Base-by-base conservation (phyloP, 92 coral and sea anemone species). In the Ricordea florida region DNA sequence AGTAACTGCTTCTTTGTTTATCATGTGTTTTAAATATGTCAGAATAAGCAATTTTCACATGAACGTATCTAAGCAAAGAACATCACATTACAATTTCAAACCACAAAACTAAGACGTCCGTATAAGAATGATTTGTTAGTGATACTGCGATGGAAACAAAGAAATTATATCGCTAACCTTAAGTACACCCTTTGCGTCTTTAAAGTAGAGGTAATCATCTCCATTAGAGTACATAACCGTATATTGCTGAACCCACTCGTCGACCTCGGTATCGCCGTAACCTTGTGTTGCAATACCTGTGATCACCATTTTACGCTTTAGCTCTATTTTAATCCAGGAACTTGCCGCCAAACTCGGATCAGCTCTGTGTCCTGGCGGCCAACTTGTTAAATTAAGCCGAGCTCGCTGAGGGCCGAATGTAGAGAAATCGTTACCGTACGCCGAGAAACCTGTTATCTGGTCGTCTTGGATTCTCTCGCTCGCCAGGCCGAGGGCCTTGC, bases 231-330 rank as follows among this genome's bases (percentile, higher is more conserved):
- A 91, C 75, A 91, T 74, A 29, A 91, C 61, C 86, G 83, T 78
- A 45, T 74, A 87, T 34, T 15, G 32, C 60, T 34, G 35, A 3
- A 88, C 64, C 97, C 97, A 91, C 66, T 91, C 97, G 14, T 66
- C 78, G 24, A 57, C 66, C 5, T 34, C 34, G 23, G 87, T 42
- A 44, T 91, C 93, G 7, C 97, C 97, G 55, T 87, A 91, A 0
- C 97, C 97, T 64, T 91, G 97, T 2, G 92, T 83, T 2, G 97
- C 85, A 14, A 91, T 71, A 1, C 79, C 93, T 13, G 97, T 91
- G 18, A 91, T 85, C 36, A 91, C 72, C 85, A 79, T 86, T 35
- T 87, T 76, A 58, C 74, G 76, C 31, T 53, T 75, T 4, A 91
- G 49, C 11, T 91, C 89, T 7, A 91, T 37, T 45, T 88, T 89